A percentile compares a stretch with the other conserved stretches of the same genome.
These are phyloP conservation scores for Hyposoter didymator DNA, from an alignment of 2,888 invertebrate genomes.

Conservation along the genomic window DNA sequence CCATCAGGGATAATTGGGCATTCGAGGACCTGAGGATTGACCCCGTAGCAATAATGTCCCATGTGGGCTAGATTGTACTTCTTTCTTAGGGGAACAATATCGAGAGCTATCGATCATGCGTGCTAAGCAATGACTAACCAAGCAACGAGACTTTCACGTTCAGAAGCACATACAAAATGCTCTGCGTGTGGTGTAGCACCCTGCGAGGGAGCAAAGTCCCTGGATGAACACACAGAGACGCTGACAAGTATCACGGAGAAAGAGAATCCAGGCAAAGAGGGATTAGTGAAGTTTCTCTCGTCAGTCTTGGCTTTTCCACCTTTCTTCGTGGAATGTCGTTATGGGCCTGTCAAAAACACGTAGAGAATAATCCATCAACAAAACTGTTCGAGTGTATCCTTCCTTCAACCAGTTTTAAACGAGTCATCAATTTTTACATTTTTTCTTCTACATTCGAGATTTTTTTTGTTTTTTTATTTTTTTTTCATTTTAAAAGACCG, in stretches of 20 bases:
- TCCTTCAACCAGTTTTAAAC: background rate
- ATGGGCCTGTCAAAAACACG: constrained; percentile 74
- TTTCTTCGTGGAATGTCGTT: constrained; percentile 70
- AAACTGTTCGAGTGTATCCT: background rate
- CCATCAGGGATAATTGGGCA: constrained; percentile 6
- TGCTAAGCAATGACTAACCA: constrained; percentile 2
- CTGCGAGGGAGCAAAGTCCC: background rate
- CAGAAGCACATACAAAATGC: background rate
- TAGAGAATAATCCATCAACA: constrained; percentile 76
- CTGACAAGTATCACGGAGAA: constrained; percentile 4
- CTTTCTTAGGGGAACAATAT: background rate
- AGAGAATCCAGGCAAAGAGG: constrained; percentile 3
- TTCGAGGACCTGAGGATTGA: background rate
- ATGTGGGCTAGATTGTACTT: background rate
- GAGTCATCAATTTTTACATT: background rate
- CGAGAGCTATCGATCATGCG: constrained; percentile 15
- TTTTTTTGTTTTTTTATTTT: background rate
- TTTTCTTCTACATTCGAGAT: constrained; percentile 11
- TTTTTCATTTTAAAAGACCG: too few relatives aligned
- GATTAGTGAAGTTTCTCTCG: constrained; percentile 21
- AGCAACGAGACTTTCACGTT: background rate
- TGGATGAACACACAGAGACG: background rate
- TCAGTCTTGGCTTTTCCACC: constrained; percentile 31
- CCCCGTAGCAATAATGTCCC: background rate
- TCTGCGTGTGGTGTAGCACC: background rate